Evolutionary conservation across 2,888 invertebrate genomes (phyloP), one percentile per base, ranked within the genome.

Genomic region (Acanthosepion pharaonis): DNA sequence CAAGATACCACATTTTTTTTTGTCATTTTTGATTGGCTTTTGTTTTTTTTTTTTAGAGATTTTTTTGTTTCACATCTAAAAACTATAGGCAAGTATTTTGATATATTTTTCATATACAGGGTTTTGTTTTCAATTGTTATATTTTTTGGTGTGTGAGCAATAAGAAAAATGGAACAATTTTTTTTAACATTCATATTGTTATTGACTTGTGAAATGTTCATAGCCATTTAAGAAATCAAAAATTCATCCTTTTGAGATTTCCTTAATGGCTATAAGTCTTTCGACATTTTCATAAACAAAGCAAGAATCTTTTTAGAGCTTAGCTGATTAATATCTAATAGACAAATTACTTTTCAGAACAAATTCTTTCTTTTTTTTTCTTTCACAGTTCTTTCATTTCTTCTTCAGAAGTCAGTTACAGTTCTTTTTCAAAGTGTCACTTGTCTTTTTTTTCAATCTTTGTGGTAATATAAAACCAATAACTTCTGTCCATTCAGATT

Each of bases 71-170:
- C 78, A 78, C 78, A 78, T 78, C 78, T 78, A 78, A 78, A 78
- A 78, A 78, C 78, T 78, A 78, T 78, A 78, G 78, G 78, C 78
- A 78, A 78, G 78, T 78, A 78, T 78, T 78, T 78, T 78, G n/a
- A 78, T 78, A 78, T 78, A 78, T 78, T 78, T 78, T 78, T 78
- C n/a, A 78, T 78, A 78, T 78, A 78, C 78, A 78, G 33, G 78
- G n/a, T 78, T 78, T 78, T n/a, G n/a, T 78, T 78, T 78, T 78
- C 78, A n/a, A 33, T 33, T 78, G n/a, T 78, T 78, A 78, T 78
- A 33, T 78, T 78, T 78, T 78, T 78, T 78, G 78, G 8, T 78
- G 78, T 11, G 78, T 78, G 78, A 78, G 78, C 78, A 78, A 78
- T 78, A 78, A 78, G 78, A 78, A 78, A 78, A 78, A 78, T 78